phyloP scores from a whole-genome alignment of 2,888 invertebrate species.

The Oscheius sp. region DNA sequence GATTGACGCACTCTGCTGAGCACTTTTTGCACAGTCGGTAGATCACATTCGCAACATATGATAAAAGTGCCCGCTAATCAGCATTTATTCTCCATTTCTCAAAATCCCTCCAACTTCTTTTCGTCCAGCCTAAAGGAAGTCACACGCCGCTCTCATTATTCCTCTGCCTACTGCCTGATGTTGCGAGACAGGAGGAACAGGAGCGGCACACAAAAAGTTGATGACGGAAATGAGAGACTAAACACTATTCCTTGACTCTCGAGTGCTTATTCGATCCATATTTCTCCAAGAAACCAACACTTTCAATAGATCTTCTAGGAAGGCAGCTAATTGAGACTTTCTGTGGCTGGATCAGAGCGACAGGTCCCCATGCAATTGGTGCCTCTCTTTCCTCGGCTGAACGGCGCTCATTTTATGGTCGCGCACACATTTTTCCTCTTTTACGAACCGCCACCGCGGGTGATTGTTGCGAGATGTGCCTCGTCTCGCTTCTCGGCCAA shows the following conservation, averaged over 20 bases:
- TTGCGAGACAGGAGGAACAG: neutral
- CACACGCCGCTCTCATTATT: neutral
- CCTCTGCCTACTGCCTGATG: slow-evolving; percentile 7
- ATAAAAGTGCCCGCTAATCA: no score
- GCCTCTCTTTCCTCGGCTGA: no score
- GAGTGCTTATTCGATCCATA: no score
- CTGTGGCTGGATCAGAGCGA: no score
- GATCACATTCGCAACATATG: no score
- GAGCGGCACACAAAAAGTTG: neutral
- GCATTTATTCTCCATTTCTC: neutral
- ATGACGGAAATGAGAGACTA: neutral
- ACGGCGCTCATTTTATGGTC: slow-evolving; percentile 17
- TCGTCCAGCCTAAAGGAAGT: neutral
- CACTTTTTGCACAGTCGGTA: no score
- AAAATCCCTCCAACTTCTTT: neutral
- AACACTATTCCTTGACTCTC: no score
- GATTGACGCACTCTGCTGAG: no score
- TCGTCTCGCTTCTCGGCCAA: neutral
- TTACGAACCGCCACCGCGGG: neutral
- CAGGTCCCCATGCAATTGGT: no score
- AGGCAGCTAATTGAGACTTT: no score
- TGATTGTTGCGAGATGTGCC: slow-evolving; percentile 20
- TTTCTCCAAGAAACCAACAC: no score
- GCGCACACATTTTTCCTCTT: slow-evolving; percentile 2
- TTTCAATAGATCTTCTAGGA: no score